Base-by-base conservation (phyloP, 2,888 invertebrate species). In the Galerucella nymphaeae region DNA sequence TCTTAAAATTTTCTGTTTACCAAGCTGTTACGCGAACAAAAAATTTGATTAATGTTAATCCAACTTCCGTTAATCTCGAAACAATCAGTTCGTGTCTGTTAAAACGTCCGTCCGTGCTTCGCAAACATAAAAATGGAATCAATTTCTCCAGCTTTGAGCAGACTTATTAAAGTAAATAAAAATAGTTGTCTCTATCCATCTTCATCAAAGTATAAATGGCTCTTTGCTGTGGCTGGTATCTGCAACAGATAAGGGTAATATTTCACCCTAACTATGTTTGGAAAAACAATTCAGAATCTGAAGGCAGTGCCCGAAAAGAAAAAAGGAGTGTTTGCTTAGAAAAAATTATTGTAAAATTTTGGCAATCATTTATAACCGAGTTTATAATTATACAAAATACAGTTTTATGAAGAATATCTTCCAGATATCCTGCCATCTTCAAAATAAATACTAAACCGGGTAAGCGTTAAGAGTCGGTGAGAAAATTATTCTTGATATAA, bases 171-270 rank as follows among this genome's bases (percentile, higher is more conserved):
- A 58, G 23, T 58, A 30, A 58, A 58, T 58, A 20, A 3, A n/a
- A 23, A 58, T 58, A 58, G 58, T 58, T 58, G 58, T 58, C 58
- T 58, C 14, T 30, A 58, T 58, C 58, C 20, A 58, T 58, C 58
- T 58, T 58, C 58, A 58, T 58, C 58, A 58, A 58, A 58, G 58
- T 50, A n/a, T 13, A 50, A 50, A 58, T 58, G 58, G 58, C n/a
- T 58, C 20, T 58, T 58, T 14, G 30, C 58, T 58, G 58, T 30
- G 20, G 23, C 30, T 58, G 58, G 23, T 58, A 58, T 58, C 58
- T 20, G 58, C 20, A 13, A n/a, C 14, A 58, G 58, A 58, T 58
- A 58, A 58, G 13, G 20, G 30, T 11, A 23, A 58, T 58, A 58
- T 58, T 58, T 58, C 30, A 58, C 58, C 58, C 30, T 30, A 23